Evolutionary conservation across 2,113 vertebrate genomes (phyloP).

Genomic region (Chionomys nivalis): DNA sequence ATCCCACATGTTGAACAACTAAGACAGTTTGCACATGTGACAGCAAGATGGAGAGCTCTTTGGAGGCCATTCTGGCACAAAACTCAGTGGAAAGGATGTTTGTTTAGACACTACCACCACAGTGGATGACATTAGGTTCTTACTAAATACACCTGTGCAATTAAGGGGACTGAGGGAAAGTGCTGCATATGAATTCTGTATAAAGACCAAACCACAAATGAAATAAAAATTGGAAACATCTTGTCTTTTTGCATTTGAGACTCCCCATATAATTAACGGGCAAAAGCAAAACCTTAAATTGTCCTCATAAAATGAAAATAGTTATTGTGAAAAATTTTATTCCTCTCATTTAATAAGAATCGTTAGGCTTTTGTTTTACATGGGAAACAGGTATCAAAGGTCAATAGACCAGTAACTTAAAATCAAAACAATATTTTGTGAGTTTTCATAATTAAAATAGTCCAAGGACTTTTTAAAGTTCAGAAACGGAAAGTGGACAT

Average conservation of each 20-base stretch:
- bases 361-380: conserved; percentile 72
- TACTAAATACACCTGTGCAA: background rate
- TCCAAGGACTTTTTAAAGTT: conserved; percentile 63
- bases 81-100: background rate
- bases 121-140: background rate
- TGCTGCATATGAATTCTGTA: background rate
- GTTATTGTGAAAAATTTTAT: conserved; percentile 64
- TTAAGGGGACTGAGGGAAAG: background rate
- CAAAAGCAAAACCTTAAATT: conserved; percentile 69
- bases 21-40: background rate
- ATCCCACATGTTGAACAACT: background rate
- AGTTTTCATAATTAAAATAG: conserved; percentile 71
- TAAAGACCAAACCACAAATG: background rate
- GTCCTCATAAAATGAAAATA: conserved; percentile 71
- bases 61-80: background rate
- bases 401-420: conserved; percentile 69
- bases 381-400: conserved; percentile 61
- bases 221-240: conserved; percentile 61
- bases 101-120: background rate
- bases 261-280: conserved; percentile 57
- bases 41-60: background rate
- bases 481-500: conserved; percentile 61
- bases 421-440: conserved; percentile 72
- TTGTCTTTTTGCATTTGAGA: conserved; percentile 40
- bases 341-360: conserved; percentile 61